Evolutionary conservation across 2,888 invertebrate species (phyloP).

Genomic region (Nebria brevicollis): DNA sequence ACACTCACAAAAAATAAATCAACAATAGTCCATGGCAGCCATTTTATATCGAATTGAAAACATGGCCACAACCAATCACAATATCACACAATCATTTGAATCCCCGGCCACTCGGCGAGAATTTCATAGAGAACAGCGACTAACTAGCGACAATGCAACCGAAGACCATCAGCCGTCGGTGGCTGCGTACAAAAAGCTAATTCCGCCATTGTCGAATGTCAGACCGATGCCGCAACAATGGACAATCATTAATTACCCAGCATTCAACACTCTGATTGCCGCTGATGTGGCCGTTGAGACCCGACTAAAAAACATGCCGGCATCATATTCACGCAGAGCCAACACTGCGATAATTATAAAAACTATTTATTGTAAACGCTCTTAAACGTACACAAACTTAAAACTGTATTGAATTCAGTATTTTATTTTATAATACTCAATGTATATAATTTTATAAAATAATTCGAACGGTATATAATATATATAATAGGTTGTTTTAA

Average conservation of each 20-base stretch:
- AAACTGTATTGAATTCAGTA: too few species aligned
- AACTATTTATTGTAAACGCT: neutral
- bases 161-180: neutral
- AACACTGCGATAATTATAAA: neutral
- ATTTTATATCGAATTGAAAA: neutral
- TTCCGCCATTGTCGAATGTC: conserved; percentile 28
- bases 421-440: too few species aligned
- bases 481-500: too few species aligned
- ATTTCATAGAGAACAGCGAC: neutral
- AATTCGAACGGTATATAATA: too few species aligned
- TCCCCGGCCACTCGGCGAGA: neutral
- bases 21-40: neutral
- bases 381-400: neutral
- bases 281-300: neutral
- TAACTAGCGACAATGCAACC: neutral
- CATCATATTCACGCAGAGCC: neutral
- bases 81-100: neutral
- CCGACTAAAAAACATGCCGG: neutral
- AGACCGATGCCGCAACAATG: conserved; percentile 7
- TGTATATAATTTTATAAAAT: too few species aligned
- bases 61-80: neutral
- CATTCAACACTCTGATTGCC: conserved; percentile 10
- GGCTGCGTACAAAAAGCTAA: conserved; percentile 30
- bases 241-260: conserved; percentile 19
- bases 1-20: neutral